Evolutionary conservation across 2,888 invertebrate species (phyloP).

Genomic region (Papilio elwesi): DNA sequence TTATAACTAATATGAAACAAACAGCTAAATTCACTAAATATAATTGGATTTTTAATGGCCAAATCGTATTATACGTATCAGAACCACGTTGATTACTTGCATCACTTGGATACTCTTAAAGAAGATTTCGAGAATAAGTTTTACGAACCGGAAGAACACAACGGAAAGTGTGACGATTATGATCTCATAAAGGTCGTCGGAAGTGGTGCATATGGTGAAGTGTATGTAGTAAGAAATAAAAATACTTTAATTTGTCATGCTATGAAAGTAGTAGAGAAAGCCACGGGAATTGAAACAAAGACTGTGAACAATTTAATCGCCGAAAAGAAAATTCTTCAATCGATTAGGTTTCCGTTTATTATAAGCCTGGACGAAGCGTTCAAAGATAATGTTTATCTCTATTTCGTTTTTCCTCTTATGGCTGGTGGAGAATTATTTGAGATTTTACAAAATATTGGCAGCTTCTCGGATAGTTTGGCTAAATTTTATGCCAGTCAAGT

Average conservation of each 20-base stretch:
- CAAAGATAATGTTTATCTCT: slow-evolving; percentile 93
- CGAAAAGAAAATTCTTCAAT: slow-evolving; percentile 94
- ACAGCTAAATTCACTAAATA: slow-evolving; percentile 40
- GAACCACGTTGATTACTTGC: slow-evolving; percentile 64
- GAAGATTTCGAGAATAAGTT: slow-evolving; percentile 63
- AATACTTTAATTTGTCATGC: slow-evolving; percentile 88
- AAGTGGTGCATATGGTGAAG: slow-evolving; percentile 95
- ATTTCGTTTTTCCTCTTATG: slow-evolving; percentile 92
- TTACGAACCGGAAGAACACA: slow-evolving; percentile 46
- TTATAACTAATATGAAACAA: slow-evolving; percentile 8
- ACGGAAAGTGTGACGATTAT: slow-evolving; percentile 83
- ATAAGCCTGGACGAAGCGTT: slow-evolving; percentile 91
- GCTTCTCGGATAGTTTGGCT: slow-evolving; percentile 89
- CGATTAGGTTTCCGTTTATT: slow-evolving; percentile 93
- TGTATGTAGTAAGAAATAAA: slow-evolving; percentile 89
- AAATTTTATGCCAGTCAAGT: slow-evolving; percentile 96
- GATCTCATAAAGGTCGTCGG: slow-evolving; percentile 91
- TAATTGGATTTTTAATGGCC: slow-evolving; percentile 58
- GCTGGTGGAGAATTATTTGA: slow-evolving; percentile 94
- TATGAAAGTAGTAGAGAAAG: slow-evolving; percentile 95
- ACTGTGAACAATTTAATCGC: slow-evolving; percentile 94
- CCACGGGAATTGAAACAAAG: slow-evolving; percentile 92
- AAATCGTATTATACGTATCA: slow-evolving; percentile 60
- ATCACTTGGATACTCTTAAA: slow-evolving; percentile 71
- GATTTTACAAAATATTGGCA: slow-evolving; percentile 86